Percentiles rank a stretch among this genome's conserved stretches.
These are phyloP conservation scores for Agrotis ipsilon DNA, from an alignment of 2,888 invertebrate species.

Conservation along the genomic window DNA sequence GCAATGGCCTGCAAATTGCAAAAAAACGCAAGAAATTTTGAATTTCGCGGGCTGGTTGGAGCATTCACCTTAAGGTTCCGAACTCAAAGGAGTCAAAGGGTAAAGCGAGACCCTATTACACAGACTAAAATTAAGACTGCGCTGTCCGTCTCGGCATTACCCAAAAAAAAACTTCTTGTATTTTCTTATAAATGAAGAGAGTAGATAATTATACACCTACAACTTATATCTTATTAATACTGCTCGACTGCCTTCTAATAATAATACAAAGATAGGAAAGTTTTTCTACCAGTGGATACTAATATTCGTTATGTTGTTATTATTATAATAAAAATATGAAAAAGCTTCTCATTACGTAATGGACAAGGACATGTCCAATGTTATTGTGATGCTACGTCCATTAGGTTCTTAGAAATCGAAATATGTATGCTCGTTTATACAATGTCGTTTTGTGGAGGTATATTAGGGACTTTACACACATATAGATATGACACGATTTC, in stretches of 20 bases:
- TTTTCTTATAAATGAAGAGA: too few relatives aligned
- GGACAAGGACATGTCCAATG: constrained; percentile 28
- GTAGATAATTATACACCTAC: not conserved
- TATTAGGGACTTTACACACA: not conserved
- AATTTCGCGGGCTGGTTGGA: too few relatives aligned
- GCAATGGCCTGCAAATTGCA: too few relatives aligned
- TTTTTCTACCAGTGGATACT: not conserved
- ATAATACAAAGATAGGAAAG: constrained; percentile 6
- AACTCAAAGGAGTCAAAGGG: too few relatives aligned
- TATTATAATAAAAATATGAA: constrained; percentile 22
- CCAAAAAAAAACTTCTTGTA: too few relatives aligned
- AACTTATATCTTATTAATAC: constrained; percentile 26
- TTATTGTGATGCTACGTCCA: not conserved
- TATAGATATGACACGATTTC: too few relatives aligned
- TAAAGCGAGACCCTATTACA: too few relatives aligned
- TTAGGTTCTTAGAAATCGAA: constrained; percentile 9
- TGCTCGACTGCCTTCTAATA: not conserved
- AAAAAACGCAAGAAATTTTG: too few relatives aligned
- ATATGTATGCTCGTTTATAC: not conserved
- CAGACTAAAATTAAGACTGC: too few relatives aligned
- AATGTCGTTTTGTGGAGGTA: not conserved
- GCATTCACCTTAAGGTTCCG: too few relatives aligned
- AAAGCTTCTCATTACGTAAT: constrained; percentile 43
- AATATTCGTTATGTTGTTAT: constrained; percentile 19
- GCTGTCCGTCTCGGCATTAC: too few relatives aligned